Evolutionary conservation across 1,140 invertebrate species (phyloP).

Genomic region (Microplitis demolitor): DNA sequence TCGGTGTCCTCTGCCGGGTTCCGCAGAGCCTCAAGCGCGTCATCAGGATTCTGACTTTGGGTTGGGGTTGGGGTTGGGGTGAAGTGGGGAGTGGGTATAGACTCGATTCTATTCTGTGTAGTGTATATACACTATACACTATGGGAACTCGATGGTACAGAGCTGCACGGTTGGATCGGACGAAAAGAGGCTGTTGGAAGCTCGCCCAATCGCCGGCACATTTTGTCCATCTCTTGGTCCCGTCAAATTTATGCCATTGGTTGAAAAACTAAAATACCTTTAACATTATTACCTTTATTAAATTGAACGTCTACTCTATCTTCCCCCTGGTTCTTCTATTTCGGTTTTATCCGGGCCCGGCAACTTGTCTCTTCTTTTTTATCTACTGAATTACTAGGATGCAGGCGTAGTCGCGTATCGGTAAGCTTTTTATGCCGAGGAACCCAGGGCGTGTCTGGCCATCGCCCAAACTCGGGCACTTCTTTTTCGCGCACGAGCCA

Average conservation of each 20-base stretch:
- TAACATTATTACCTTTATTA: slow-evolving; percentile 62
- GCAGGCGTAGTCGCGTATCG: slow-evolving; percentile 37
- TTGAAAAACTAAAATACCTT: slow-evolving; percentile 50
- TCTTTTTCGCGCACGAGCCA: slow-evolving; percentile 23
- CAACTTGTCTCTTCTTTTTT: neutral
- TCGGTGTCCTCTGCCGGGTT: no score
- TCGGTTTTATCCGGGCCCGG: neutral
- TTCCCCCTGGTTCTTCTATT: neutral
- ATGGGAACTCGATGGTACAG: neutral
- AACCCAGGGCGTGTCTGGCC: slow-evolving; percentile 47
- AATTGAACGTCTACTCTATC: slow-evolving; percentile 47
- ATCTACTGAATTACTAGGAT: neutral
- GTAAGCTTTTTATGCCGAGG: slow-evolving; percentile 38
- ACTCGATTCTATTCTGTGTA: slow-evolving; percentile 14
- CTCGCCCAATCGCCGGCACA: slow-evolving; percentile 58
- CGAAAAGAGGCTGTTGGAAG: slow-evolving; percentile 54
- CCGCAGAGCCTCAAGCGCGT: no score
- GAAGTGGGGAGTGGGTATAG: slow-evolving; percentile 20
- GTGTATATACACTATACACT: neutral
- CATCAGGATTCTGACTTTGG: no score
- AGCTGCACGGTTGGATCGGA: neutral
- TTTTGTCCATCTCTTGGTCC: slow-evolving; percentile 42
- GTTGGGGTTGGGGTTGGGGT: no score
- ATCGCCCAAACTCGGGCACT: slow-evolving; percentile 34
- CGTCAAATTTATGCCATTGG: slow-evolving; percentile 41